Evolutionary conservation across 2,888 invertebrate genomes (phyloP), one percentile per base, ranked within the genome.

Genomic region (Tyria jacobaeae): DNA sequence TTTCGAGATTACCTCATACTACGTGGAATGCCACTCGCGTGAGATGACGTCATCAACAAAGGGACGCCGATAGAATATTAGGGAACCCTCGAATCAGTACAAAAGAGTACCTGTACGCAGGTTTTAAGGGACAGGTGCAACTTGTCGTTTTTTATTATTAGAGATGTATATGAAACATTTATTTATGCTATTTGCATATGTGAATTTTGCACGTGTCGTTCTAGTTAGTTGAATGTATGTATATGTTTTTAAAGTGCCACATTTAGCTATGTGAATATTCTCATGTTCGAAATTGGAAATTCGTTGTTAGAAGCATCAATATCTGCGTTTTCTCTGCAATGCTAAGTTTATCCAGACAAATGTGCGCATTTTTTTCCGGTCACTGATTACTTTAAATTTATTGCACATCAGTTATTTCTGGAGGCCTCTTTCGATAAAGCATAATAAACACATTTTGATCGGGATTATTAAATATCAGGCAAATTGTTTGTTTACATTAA

Each of bases 401-500:
- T 72, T 73, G 64, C 63, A 61, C 62, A 66, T 70, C 53, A 67
- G 71, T 67, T 80, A 77, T 76, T 78, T 48, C 68, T 71, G 64
- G 60, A 25, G 66, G 62, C 72, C 27, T 39, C 70, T 69, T 72
- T 68, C 66, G 68, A 63, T 71, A 58, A 63, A 71, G 60, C 72
- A 78, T 75, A 78, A 76, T 77, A 80, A 84, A 82, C 73, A 79
- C 62, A 71, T 69, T 73, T 66, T 81, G 78, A 80, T 75, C 72
- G 73, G 77, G 79, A 80, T 80, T 81, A 79, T 71, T 81, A 80
- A 82, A 81, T 78, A 79, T 74, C 77, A 81, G 76, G 78, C 79
- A 78, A 68, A 74, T 61, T 76, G 76, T 84, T 82, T 91, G 88
- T 91, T 92, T 92, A 89, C 88, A 82, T 84, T 83, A 89, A 89